Base-by-base conservation (phyloP, 2,113 vertebrate species). In the Rhabdornis inornatus region DNA sequence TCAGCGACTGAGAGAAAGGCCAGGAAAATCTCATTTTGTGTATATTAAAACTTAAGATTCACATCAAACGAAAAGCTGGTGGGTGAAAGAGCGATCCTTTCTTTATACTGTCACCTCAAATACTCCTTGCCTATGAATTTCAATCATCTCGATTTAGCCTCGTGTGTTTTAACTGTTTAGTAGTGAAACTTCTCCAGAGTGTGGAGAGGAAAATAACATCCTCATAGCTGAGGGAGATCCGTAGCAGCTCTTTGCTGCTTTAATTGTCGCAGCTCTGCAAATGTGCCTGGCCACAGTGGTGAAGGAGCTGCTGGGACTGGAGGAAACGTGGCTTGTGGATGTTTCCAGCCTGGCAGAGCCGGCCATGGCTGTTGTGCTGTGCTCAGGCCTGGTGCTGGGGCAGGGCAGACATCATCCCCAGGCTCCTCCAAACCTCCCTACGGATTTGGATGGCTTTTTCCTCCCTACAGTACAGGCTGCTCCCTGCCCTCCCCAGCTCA, bases 101-200 rank as follows among this genome's bases (percentile, higher is more conserved):
- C 83, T 92, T 94, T 85, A 40, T 60, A 8, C 85, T 78, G 77
- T 93, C 93, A 81, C 92, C 90, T 96, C 72, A 63, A 16, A 47
- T 69, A 89, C 47, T 84, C 74, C 63, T 93, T 78, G 69, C 30
- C 33, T 56, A 0, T 39, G 80, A 70, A 42, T 80, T 90, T 92
- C 69, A 82, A 68, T 59, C 84, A 35, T 76, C 90, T 93, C 10
- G 0, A n/a, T 71, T 81, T 69, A 78, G 90, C 56, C 61, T 57
- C 28, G 65, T 61, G 83, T 45, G 66, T 76, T 95, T 93, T 96
- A 90, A 92, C 87, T 61, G 45, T 87, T 95, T 74, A 64, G 52
- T 19, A 78, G 71, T 39, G 64, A 80, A 94, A 83, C 74, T 76
- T 89, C 64, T 94, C 37, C 40, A 10, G 82, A 85, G 39, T 1